A percentile compares a stretch with the other conserved stretches of the same genome.
phyloP scores from a whole-genome alignment of 2,888 invertebrate genomes.

The Agrotis puta region DNA sequence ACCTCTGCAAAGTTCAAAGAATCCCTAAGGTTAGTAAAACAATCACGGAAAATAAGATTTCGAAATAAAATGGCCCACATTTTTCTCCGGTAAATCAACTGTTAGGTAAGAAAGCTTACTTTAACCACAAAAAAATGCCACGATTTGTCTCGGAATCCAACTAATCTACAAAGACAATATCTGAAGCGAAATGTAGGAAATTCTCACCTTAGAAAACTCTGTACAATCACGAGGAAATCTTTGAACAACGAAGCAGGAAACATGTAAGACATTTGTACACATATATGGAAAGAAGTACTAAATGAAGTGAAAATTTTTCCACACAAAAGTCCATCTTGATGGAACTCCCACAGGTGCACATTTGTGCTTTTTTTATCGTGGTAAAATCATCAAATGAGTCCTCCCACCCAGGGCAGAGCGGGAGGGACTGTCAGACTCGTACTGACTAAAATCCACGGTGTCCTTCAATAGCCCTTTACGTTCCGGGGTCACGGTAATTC shows the following conservation, averaged over 20 bases:
- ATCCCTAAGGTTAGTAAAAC: background rate
- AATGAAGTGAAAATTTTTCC: constrained; percentile 12
- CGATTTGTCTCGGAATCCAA: constrained; percentile 26
- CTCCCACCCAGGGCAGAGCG: too few relatives aligned
- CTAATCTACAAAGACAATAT: constrained; percentile 23
- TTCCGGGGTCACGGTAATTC: too few relatives aligned
- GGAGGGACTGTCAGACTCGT: too few relatives aligned
- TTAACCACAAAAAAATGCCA: constrained; percentile 28
- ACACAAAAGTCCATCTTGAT: background rate
- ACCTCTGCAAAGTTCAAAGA: background rate
- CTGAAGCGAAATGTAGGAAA: constrained; percentile 17
- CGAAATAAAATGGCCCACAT: background rate
- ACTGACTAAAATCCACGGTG: too few relatives aligned
- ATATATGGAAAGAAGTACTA: background rate
- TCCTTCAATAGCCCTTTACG: too few relatives aligned
- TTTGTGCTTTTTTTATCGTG: too few relatives aligned
- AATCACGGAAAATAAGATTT: background rate
- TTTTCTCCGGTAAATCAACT: constrained; percentile 18
- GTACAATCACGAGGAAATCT: constrained; percentile 30
- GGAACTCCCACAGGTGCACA: background rate
- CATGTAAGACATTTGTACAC: constrained; percentile 4
- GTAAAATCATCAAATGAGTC: too few relatives aligned
- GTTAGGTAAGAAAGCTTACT: constrained; percentile 8
- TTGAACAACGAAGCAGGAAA: constrained; percentile 12
- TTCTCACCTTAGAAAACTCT: constrained; percentile 42